A percentile compares a stretch with the other conserved stretches of the same genome.
These are phyloP conservation scores for Aelia acuminata DNA, from an alignment of 2,888 invertebrate genomes.

Conservation along the genomic window DNA sequence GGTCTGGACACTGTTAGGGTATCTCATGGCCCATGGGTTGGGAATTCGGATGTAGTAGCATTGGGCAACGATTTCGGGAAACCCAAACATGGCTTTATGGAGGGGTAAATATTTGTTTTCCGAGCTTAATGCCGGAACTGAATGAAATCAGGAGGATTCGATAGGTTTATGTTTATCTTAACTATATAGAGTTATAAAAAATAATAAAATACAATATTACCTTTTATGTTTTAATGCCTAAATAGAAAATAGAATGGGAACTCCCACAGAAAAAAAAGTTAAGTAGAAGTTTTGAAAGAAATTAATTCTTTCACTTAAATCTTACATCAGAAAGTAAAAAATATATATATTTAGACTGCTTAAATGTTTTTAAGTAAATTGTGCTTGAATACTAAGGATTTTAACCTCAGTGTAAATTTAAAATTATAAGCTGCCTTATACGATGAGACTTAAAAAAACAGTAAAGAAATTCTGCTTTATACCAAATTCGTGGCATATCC, in stretches of 20 bases:
- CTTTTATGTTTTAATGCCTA: background rate
- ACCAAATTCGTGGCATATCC: no score
- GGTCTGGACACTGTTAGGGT: constrained; percentile 50
- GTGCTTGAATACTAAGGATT: no score
- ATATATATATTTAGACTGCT: no score
- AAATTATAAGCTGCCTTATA: no score
- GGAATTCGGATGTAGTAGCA: background rate
- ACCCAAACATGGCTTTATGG: constrained; percentile 23
- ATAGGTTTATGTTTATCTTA: background rate
- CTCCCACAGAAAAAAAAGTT: background rate
- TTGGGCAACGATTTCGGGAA: background rate
- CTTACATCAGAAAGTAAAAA: no score
- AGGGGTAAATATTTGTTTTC: constrained; percentile 12
- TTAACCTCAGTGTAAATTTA: no score
- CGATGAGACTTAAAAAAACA: no score
- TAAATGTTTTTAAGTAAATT: no score
- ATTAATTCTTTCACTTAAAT: no score
- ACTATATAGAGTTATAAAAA: no score
- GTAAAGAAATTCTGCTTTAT: no score
- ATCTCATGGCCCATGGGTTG: background rate
- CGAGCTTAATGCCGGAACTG: background rate
- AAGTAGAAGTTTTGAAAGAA: no score
- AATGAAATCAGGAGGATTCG: background rate
- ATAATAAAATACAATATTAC: background rate
- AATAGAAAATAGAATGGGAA: background rate